Percentiles rank a stretch among this genome's conserved stretches.
These are phyloP conservation scores for Aplodontia rufa DNA, from an alignment of 2,113 vertebrate species.

Conservation along the genomic window DNA sequence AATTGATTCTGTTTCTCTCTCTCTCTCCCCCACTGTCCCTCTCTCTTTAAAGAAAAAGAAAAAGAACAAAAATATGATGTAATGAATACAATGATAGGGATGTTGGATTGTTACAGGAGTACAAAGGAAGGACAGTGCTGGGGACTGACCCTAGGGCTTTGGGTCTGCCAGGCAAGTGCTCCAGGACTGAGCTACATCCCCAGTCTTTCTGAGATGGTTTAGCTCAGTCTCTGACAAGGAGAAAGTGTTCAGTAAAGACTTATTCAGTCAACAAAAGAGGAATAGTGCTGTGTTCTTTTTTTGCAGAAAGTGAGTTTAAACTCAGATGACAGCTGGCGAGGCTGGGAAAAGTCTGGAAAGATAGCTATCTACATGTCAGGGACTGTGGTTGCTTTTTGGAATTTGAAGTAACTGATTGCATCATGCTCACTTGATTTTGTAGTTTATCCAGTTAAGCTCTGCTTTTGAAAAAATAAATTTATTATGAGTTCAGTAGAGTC, in stretches of 20 bases:
- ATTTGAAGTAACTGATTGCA: slow-evolving; percentile 52
- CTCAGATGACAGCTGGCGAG: slow-evolving; percentile 39
- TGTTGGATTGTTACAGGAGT: neutral
- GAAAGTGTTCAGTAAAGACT: too few species aligned
- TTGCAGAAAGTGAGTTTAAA: neutral
- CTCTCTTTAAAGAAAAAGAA: too few species aligned
- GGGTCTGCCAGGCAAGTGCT: too few species aligned
- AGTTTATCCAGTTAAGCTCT: slow-evolving; percentile 70
- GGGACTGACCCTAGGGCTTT: too few species aligned
- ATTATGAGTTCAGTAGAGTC: slow-evolving; percentile 53
- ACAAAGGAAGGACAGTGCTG: neutral
- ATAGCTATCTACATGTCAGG: slow-evolving; percentile 56
- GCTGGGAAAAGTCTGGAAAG: slow-evolving; percentile 39
- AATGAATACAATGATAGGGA: neutral
- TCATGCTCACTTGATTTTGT: slow-evolving; percentile 70
- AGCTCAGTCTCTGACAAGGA: too few species aligned
- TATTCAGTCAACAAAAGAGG: neutral
- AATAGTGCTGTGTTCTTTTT: neutral
- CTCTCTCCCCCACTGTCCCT: too few species aligned
- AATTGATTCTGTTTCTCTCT: too few species aligned
- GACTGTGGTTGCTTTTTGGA: slow-evolving; percentile 28
- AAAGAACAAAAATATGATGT: neutral
- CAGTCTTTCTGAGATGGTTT: too few species aligned
- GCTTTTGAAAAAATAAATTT: slow-evolving; percentile 76
- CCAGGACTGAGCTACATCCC: too few species aligned